Conservation (phyloP, 2,888 invertebrate species). For the Pammene fasciana region DNA sequence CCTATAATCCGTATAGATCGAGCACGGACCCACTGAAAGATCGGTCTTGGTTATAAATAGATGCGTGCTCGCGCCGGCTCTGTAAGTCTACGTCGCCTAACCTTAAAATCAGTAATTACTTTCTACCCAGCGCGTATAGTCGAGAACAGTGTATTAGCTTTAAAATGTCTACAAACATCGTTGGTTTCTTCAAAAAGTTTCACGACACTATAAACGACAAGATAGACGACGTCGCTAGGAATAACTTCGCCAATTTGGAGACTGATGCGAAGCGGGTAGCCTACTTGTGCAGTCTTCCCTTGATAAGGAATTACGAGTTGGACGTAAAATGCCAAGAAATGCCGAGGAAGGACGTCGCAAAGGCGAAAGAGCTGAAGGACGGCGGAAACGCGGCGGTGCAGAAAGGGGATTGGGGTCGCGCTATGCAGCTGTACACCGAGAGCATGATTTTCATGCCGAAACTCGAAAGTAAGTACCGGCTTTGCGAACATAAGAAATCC, state of each 20-base stretch:
- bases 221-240: conserved; percentile 82
- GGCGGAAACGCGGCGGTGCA: conserved; percentile 89
- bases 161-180: conserved; percentile 66
- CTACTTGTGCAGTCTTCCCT: conserved; percentile 83
- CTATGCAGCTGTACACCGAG: conserved; percentile 87
- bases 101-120: conserved; percentile 51
- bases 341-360: conserved; percentile 82
- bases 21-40: conserved; percentile 57
- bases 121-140: conserved; percentile 10
- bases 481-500: background rate
- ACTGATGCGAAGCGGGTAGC: conserved; percentile 86
- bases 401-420: conserved; percentile 86
- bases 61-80: conserved; percentile 55
- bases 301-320: conserved; percentile 75
- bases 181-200: conserved; percentile 85
- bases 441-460: conserved; percentile 87
- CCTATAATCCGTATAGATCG: conserved; percentile 22
- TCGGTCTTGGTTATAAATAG: conserved; percentile 76
- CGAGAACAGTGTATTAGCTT: background rate
- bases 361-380: conserved; percentile 86
- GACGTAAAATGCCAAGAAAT: conserved; percentile 44
- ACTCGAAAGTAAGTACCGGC: conserved; percentile 84
- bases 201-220: conserved; percentile 84
- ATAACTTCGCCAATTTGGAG: conserved; percentile 85
- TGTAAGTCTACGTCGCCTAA: conserved; percentile 63